Percentiles rank a stretch among this genome's conserved stretches.
Evolutionary conservation across 2,888 invertebrate species (phyloP).

Genomic region (Eumacrocentrus americanus): DNA sequence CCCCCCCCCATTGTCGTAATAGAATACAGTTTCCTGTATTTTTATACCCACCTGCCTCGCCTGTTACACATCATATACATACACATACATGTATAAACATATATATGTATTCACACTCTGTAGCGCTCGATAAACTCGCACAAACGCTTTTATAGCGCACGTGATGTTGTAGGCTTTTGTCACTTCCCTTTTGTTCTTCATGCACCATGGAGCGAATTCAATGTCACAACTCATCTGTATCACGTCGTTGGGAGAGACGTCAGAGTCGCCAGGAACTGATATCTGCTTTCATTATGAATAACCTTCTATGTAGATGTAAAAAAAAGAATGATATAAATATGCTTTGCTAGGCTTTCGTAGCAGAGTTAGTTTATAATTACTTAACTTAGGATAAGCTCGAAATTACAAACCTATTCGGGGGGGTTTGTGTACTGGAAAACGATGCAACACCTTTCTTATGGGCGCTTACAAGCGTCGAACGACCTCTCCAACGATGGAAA

Average conservation of each 20-base stretch:
- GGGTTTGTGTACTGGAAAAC: neutral
- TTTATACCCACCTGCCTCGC: neutral
- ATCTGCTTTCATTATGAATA: too few species aligned
- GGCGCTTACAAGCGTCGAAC: neutral
- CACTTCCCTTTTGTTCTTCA: slow-evolving; percentile 6
- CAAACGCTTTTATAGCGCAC: neutral
- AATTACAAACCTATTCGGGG: neutral
- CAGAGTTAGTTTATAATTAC: too few species aligned
- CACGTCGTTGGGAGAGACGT: neutral
- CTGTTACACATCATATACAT: neutral
- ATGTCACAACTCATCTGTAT: neutral
- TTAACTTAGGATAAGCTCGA: neutral
- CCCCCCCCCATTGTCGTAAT: neutral
- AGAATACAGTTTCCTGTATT: neutral
- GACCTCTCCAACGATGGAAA: neutral
- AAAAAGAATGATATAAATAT: too few species aligned
- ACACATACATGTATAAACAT: too few species aligned
- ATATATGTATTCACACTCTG: neutral
- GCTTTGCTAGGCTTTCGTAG: too few species aligned
- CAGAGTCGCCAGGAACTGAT: neutral
- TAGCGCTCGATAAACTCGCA: slow-evolving; percentile 7
- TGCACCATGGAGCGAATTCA: slow-evolving; percentile 15
- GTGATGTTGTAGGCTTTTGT: neutral
- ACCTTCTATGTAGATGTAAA: too few species aligned
- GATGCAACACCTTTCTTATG: slow-evolving; percentile 3